These are phyloP conservation scores for Drosophila colorata DNA, from an alignment of 2,888 invertebrate species.

Conservation along the genomic window DNA sequence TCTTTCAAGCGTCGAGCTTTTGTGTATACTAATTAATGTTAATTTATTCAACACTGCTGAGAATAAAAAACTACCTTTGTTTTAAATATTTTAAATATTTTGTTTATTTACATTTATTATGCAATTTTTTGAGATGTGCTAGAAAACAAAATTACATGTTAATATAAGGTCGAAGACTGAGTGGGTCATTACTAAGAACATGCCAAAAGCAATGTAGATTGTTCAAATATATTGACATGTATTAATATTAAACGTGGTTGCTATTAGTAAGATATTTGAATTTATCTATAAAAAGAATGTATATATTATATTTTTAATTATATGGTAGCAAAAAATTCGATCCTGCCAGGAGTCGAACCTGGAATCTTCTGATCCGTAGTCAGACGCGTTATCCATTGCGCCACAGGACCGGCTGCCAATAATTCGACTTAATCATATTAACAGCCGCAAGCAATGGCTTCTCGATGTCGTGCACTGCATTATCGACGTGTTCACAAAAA, in stretches of 20 bases:
- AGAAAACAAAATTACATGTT: no score
- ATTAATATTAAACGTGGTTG: no score
- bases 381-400: slow-evolving; percentile 85
- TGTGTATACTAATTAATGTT: neutral
- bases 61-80: no score
- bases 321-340: slow-evolving; percentile 47
- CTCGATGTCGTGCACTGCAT: neutral
- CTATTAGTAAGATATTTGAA: no score
- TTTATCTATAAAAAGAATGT: no score
- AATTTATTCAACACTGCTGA: neutral
- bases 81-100: no score
- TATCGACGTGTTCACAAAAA: neutral
- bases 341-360: slow-evolving; percentile 85
- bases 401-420: slow-evolving; percentile 75
- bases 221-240: neutral
- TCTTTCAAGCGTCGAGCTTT: neutral
- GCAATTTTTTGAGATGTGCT: neutral
- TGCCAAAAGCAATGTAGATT: neutral
- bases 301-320: no score
- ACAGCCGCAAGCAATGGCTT: neutral
- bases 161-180: neutral
- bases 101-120: neutral
- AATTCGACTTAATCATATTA: rapidly evolving
- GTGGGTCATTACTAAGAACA: neutral
- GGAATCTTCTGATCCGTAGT: slow-evolving; percentile 85